Conservation (phyloP, 2,888 invertebrate species). For the Iphiclides podalirius region DNA sequence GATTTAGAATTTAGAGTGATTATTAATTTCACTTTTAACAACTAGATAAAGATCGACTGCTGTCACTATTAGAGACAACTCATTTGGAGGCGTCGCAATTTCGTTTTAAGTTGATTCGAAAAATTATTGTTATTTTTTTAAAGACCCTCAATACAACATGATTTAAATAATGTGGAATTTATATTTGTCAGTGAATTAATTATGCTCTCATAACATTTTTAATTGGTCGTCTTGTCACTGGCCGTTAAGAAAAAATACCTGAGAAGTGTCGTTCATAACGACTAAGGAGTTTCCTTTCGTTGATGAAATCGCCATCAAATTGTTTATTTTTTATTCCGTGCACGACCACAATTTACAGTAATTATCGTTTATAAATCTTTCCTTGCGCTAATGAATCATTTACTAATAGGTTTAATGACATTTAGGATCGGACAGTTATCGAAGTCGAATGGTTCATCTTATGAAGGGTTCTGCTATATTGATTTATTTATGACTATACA, state of each 20-base stretch:
- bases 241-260: slow-evolving; percentile 4
- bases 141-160: no score
- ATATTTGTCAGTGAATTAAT: no score
- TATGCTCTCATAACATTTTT: slow-evolving; percentile 4
- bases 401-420: not conserved
- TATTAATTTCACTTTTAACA: not conserved
- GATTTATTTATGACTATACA: not conserved
- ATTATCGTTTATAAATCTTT: slow-evolving; percentile 3
- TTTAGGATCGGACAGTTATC: not conserved
- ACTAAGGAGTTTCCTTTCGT: slow-evolving; percentile 6
- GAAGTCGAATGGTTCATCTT: not conserved
- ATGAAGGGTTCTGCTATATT: not conserved
- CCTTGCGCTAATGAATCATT: slow-evolving; percentile 1
- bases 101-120: no score
- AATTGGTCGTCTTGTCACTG: slow-evolving; percentile 1
- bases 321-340: not conserved
- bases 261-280: not conserved
- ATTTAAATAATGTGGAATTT: no score
- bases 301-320: slow-evolving; percentile 6
- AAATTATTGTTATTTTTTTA: no score
- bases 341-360: not conserved
- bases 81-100: no score
- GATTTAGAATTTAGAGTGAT: not conserved
- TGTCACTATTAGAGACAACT: no score
- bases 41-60: no score